Evolutionary conservation across 2,113 vertebrate species (phyloP).

Genomic region (Microcebus griseorufus): DNA sequence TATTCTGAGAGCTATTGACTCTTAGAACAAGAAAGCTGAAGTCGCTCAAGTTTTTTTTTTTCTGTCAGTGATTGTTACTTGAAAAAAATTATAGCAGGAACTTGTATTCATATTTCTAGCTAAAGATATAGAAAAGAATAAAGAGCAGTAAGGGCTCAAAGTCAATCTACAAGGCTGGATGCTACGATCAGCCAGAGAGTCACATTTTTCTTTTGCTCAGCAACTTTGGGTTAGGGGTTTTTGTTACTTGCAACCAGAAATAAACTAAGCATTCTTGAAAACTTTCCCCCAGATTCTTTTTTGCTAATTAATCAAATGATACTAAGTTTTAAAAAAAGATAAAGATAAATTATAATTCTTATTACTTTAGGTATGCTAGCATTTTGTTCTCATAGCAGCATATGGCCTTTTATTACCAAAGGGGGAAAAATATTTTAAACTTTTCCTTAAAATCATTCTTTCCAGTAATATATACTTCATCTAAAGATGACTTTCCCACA

Average conservation of each 20-base stretch:
- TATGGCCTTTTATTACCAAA: background rate
- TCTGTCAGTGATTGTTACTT: background rate
- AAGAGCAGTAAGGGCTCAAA: background rate
- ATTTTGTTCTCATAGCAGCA: background rate
- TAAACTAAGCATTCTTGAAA: background rate
- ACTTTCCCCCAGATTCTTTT: background rate
- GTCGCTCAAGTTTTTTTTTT: background rate
- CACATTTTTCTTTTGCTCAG: background rate
- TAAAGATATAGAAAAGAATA: background rate
- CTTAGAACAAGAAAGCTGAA: background rate
- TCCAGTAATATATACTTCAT: background rate
- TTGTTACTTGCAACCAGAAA: background rate
- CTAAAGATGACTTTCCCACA: slow-evolving; percentile 25
- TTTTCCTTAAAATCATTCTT: slow-evolving; percentile 34
- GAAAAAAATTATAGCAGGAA: background rate
- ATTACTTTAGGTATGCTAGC: background rate
- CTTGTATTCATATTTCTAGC: background rate
- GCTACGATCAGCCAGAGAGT: background rate
- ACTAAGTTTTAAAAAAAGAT: background rate
- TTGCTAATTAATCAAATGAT: background rate
- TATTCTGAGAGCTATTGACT: background rate
- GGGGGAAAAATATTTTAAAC: background rate
- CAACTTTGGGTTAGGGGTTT: background rate
- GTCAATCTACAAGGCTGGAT: background rate
- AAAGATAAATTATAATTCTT: background rate